Base-by-base conservation (phyloP, 2,888 invertebrate species). In the Nomada flava region DNA sequence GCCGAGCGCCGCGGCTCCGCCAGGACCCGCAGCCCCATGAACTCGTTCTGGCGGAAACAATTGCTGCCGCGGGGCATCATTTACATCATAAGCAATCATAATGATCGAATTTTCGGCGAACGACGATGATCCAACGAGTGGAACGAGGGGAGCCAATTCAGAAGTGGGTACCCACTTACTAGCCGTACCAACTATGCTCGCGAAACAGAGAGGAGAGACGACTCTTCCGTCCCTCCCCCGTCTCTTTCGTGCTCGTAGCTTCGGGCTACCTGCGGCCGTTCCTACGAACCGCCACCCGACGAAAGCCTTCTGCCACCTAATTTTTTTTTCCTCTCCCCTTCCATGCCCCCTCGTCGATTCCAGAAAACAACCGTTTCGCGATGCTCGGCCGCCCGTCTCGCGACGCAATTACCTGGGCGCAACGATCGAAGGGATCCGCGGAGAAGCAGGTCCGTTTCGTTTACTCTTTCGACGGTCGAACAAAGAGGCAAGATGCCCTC, bases 31-130 rank as follows among this genome's bases (percentile, higher is more conserved):
- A 74, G 86, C 80, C 87, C 86, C 85, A 84, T 72, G 80, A 90
- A 89, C 86, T 91, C 91, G 89, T 88, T 92, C 92, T 88, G 86
- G 82, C 90, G 93, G 93, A 93, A 93, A 92, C 92, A 93, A 93
- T 93, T 91, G 93, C 90, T 92, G 94, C 95, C 94, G 91, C 93
- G 91, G 94, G 95, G 94, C 95, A 94, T 95, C 94, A 95, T 95
- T 95, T 95, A 94, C 95, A 95, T 95, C 94, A 95, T 95, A 95
- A 95, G 94, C 93, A 93, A 93, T 93, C 93, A 93, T 93, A 93
- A 93, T 92, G 93, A 93, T 93, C 92, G 92, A 93, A 93, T 93
- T 93, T 93, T 93, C 92, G 92, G 89, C 91, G 93, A 93, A 92
- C 92, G 92, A 91, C 91, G 92, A 93, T 92, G 93, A 93, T 93